Evolutionary conservation across 2,113 vertebrate genomes (phyloP), one percentile per base, ranked within the genome.

Genomic region (Psophia crepitans): DNA sequence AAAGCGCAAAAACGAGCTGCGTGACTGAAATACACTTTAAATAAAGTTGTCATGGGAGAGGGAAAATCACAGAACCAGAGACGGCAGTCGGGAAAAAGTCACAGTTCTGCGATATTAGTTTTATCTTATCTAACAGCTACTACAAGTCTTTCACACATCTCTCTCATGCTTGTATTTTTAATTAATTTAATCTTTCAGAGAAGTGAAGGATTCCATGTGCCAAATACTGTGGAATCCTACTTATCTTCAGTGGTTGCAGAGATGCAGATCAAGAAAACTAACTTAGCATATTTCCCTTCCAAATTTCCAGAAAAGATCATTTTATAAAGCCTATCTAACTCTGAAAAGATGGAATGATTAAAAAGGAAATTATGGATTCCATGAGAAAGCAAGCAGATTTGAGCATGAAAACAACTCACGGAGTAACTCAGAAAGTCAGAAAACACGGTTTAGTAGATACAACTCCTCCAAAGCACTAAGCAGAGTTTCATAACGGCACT

Each of bases 101-200:
- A 71, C 4, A 24, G 21, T 79, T 82, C 26, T 11, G 20, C 5
- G 22, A 19, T 37, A 33, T 18, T 49, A 20, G 48, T 75, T 95
- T 96, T 91, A 73, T 82, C 78, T 89, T 70, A 75, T 21, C 41
- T 75, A 86, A 49, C 30, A 80, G 68, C 58, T 90, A 84, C 75
- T 57, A 26, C 23, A 60, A 70, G 58, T 58, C 51, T 90, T 75
- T 75, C 39, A 58, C 39, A 51, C 12, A 21, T 26, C 17, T 66
- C 49, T 65, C 63, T 74, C 39, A 27, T 19, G 28, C n/a, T 39
- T 65, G 24, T 51, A 87, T 84, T 89, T 90, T 39, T 80, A 86
- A 90, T 58, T 46, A 58, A 79, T 65, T 60, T 65, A 93, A 78
- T 71, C 56, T 43, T 78, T 57, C 56, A 53, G 23, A 53, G 71